phyloP scores from a whole-genome alignment of 2,113 vertebrate species.

The Silurus asotus region DNA sequence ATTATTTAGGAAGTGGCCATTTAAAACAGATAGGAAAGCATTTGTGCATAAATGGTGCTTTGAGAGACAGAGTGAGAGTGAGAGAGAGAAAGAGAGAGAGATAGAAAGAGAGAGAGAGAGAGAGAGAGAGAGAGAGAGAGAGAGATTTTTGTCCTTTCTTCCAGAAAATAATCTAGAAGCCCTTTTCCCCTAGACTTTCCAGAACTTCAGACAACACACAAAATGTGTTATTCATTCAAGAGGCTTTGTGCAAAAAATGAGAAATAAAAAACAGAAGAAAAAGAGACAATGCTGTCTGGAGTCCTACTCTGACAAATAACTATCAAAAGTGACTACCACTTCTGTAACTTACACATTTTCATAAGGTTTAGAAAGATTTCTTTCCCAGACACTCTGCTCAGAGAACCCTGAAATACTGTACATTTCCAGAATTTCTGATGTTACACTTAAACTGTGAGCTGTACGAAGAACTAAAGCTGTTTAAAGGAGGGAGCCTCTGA shows the following conservation, averaged over 20 bases:
- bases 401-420: background rate
- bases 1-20: background rate
- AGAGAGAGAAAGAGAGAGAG: background rate
- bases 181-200: background rate
- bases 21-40: background rate
- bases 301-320: background rate
- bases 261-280: background rate
- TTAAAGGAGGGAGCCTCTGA: conserved; percentile 43
- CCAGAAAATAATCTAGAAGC: background rate
- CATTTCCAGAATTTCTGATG: background rate
- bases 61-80: background rate
- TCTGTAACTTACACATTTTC: background rate
- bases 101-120: background rate
- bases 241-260: background rate
- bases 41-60: background rate
- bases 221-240: background rate
- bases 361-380: background rate
- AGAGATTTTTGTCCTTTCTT: background rate
- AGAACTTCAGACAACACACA: background rate
- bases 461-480: conserved; percentile 50
- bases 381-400: background rate
- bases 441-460: background rate
- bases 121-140: background rate
- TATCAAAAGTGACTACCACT: background rate
- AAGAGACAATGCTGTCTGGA: background rate